phyloP scores from a whole-genome alignment of 2,888 invertebrate genomes.

The Thysanoteuthis rhombus region DNA sequence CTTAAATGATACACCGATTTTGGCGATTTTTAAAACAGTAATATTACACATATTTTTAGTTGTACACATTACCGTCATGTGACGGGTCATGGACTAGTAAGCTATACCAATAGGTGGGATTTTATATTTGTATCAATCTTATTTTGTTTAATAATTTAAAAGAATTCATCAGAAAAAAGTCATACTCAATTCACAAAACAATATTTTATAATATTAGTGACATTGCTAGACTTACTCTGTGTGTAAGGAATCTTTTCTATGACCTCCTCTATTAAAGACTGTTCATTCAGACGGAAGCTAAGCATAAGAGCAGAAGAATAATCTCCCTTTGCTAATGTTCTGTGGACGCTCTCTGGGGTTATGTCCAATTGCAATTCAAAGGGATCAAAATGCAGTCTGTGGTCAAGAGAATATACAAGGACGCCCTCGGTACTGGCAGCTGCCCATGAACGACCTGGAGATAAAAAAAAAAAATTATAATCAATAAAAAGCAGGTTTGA shows the following conservation, averaged over 20 bases:
- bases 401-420: conserved; percentile 85
- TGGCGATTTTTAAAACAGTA: no score
- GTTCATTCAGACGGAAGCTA: conserved; percentile 86
- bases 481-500: no score
- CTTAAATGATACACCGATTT: no score
- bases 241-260: conserved; percentile 82
- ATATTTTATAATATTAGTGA: background rate
- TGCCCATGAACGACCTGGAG: conserved; percentile 77
- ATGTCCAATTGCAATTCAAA: conserved; percentile 86
- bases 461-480: background rate
- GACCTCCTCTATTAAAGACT: conserved; percentile 78
- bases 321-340: conserved; percentile 56
- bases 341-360: conserved; percentile 74
- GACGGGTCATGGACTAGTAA: no score
- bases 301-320: conserved; percentile 79
- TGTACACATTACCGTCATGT: no score
- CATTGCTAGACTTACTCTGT: conserved; percentile 73
- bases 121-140: no score
- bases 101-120: no score
- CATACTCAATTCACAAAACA: no score
- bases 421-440: conserved; percentile 96
- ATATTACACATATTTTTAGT: no score
- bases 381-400: conserved; percentile 87
- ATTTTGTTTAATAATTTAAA: no score
- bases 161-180: no score